phyloP scores from a whole-genome alignment of 2,113 vertebrate species.

The Aspidoscelis tigris region DNA sequence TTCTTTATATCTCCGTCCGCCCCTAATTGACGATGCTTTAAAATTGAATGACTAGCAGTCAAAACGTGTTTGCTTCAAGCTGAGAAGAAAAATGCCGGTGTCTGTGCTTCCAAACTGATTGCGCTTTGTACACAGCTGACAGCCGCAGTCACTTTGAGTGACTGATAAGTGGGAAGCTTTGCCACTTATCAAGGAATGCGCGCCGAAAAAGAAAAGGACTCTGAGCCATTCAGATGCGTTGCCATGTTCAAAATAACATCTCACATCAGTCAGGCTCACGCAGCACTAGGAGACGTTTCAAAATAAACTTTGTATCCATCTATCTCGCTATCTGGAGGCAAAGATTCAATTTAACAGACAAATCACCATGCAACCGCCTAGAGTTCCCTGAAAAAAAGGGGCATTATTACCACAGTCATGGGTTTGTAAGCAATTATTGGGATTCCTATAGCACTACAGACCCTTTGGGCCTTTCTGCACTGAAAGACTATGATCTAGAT shows the following conservation, averaged over 20 bases:
- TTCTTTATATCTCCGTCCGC: conserved; percentile 84
- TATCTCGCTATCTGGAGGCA: conserved; percentile 58
- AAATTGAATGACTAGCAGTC: conserved; percentile 87
- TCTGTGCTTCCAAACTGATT: conserved; percentile 81
- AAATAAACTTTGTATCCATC: conserved; percentile 68
- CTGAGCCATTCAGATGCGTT: conserved; percentile 74
- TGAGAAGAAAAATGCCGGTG: conserved; percentile 86
- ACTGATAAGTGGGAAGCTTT: conserved; percentile 84
- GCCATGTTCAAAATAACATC: conserved; percentile 85
- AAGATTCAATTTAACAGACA: conserved; percentile 67
- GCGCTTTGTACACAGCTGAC: conserved; percentile 85
- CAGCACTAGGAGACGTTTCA: conserved; percentile 73
- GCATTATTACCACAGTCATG: conserved; percentile 45
- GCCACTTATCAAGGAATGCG: conserved; percentile 81
- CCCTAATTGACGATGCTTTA: conserved; percentile 87
- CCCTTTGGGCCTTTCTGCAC: background rate
- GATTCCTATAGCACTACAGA: conserved; percentile 46
- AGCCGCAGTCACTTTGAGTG: conserved; percentile 85
- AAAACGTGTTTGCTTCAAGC: conserved; percentile 86
- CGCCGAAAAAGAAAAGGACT: conserved; percentile 72
- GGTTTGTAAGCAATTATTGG: conserved; percentile 46
- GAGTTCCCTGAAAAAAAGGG: conserved; percentile 45
- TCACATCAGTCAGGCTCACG: conserved; percentile 80
- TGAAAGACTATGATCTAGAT: background rate
- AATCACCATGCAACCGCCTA: conserved; percentile 44